Conservation (phyloP, 2,113 vertebrate genomes). For the Tyrannus savana region DNA sequence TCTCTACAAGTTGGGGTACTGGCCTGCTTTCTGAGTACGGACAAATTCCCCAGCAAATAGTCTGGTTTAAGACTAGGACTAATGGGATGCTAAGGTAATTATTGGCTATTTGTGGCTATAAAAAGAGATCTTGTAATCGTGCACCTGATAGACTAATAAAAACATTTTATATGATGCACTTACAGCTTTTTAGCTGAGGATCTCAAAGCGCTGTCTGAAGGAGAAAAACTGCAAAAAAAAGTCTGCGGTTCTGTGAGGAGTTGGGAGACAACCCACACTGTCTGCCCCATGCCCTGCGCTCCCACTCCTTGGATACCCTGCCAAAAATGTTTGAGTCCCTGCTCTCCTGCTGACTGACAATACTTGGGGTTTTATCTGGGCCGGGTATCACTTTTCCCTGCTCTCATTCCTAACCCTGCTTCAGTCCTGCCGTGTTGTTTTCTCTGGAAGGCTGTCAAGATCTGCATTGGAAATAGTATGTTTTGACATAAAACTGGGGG, state of each 20-base stretch:
- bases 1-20: background rate
- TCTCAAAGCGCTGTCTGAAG: slow-evolving; percentile 16
- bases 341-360: slow-evolving; percentile 36
- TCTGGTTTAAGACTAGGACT: background rate
- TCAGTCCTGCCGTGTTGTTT: slow-evolving; percentile 41
- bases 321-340: slow-evolving; percentile 29
- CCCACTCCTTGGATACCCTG: background rate
- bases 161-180: slow-evolving; percentile 45
- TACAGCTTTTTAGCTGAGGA: slow-evolving; percentile 14
- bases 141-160: slow-evolving; percentile 55
- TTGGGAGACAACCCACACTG: accelerated
- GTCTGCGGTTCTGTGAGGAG: background rate
- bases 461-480: background rate
- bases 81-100: slow-evolving; percentile 52
- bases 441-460: slow-evolving; percentile 53
- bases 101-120: slow-evolving; percentile 46
- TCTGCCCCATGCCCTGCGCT: background rate
- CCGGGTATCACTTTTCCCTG: background rate
- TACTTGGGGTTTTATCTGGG: slow-evolving; percentile 22
- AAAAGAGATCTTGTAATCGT: slow-evolving; percentile 23
- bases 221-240: background rate
- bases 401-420: slow-evolving; percentile 13
- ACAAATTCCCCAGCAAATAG: background rate
- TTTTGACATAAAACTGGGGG: slow-evolving; percentile 19
- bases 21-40: background rate